phyloP scores from a whole-genome alignment of 37 sponge, comb jelly and placozoan species.

The Diacarnus erythraeanus region DNA sequence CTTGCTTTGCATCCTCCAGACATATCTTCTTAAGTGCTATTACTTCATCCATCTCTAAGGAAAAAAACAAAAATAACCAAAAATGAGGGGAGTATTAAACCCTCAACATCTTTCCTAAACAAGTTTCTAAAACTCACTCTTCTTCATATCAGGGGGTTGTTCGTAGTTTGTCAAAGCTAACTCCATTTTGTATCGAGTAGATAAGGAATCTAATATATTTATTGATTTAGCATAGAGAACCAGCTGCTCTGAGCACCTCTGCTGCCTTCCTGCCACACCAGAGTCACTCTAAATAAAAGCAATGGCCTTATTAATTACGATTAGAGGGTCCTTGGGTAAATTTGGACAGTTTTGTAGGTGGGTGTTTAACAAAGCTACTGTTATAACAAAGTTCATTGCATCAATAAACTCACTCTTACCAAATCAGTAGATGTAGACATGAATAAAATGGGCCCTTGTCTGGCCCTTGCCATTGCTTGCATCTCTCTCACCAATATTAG shows the following conservation, averaged over 20 bases:
- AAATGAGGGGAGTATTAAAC: background rate
- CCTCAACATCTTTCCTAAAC: too few species aligned
- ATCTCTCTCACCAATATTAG: slow-evolving; percentile 50
- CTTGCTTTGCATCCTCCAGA: slow-evolving; percentile 35
- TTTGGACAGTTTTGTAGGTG: too few species aligned
- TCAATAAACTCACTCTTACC: slow-evolving; percentile 12
- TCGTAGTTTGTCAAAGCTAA: slow-evolving; percentile 15
- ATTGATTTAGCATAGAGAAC: slow-evolving; percentile 65
- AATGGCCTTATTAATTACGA: too few species aligned
- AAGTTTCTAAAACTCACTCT: slow-evolving; percentile 11
- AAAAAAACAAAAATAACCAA: background rate
- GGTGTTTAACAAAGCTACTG: too few species aligned
- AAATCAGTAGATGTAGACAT: slow-evolving; percentile 42
- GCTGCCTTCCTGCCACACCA: slow-evolving; percentile 26
- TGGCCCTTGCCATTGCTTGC: slow-evolving; percentile 42
- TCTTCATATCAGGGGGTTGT: slow-evolving; percentile 9
- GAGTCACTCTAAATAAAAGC: slow-evolving; percentile 43
- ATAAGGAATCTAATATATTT: slow-evolving; percentile 29
- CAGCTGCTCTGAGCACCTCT: slow-evolving; percentile 74
- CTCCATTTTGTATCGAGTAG: slow-evolving; percentile 44
- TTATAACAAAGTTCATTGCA: too few species aligned
- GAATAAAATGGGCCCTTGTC: slow-evolving; percentile 64
- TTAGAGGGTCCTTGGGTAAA: too few species aligned
- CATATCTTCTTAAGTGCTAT: slow-evolving; percentile 17
- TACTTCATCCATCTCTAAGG: slow-evolving; percentile 9